Base-by-base conservation (phyloP, 2,113 vertebrate species). In the Aramus guarauna region DNA sequence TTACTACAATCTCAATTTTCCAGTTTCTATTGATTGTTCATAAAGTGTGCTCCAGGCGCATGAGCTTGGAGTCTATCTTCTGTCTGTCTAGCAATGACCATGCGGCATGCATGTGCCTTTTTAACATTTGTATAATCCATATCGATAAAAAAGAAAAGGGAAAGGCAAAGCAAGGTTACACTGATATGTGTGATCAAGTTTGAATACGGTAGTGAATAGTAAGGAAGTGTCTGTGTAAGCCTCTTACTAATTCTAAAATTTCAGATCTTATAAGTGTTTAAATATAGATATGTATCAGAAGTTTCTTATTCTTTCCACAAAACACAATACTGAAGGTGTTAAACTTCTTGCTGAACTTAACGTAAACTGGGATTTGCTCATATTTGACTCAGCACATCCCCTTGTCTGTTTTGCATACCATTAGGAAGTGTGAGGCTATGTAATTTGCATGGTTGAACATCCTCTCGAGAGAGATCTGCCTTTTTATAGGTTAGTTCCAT, bases 11-110 rank as follows among this genome's bases (percentile, higher is more conserved):
- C 32, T 13, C n/a, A 72, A 43, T 88, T 86, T 71, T 75, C 19
- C 21, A 37, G 9, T 79, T 83, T 89, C 81, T 78, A 39, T 0
- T n/a, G 9, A 26, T 83, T 75, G 30, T 52, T n/a, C 11, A 1
- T 82, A 6, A 82, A 43, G 11, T 3, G 0, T n/a, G 15, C 12
- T 82, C 36, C 19, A 6, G 15, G 12, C 9, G 22, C 1, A 0
- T 45, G 12, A 72, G 19, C 53, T 69, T 77, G 34, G 15, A 66
- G 26, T 66, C 27, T 83, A 3, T 71, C 50, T 64, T 72, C 74
- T 45, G 4, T 67, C 68, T 59, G 4, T 53, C 32, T 53, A 30
- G 15, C 29, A 64, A 21, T 80, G 72, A 12, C n/a, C 8, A 8
- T 12, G 23, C 39, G 37, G 8, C 34, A 15, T 34, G 15, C 9